Percentiles rank a stretch among this genome's conserved stretches.
These are phyloP conservation scores for Catocala fraxini DNA, from an alignment of 2,888 invertebrate genomes.

Conservation along the genomic window DNA sequence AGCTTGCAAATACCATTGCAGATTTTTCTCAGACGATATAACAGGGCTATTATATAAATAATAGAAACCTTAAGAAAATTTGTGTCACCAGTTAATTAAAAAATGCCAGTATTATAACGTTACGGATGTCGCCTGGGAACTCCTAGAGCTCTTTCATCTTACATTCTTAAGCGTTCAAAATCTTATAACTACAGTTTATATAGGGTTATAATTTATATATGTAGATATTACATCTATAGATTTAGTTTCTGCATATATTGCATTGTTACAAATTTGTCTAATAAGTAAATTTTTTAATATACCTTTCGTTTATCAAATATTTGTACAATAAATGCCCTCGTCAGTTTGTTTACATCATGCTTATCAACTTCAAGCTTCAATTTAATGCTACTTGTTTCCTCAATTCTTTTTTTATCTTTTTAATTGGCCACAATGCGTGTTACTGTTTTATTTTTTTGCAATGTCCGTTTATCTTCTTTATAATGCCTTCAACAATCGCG, in stretches of 20 bases:
- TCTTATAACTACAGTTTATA: too few species aligned
- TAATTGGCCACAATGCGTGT: slow-evolving; percentile 22
- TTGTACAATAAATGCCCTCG: neutral
- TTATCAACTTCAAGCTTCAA: slow-evolving; percentile 31
- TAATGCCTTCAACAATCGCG: slow-evolving; percentile 13
- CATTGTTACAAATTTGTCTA: too few species aligned
- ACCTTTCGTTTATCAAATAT: too few species aligned
- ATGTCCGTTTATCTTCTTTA: slow-evolving; percentile 18
- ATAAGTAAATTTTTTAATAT: too few species aligned
- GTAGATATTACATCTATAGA: too few species aligned
- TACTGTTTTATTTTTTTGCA: slow-evolving; percentile 18
- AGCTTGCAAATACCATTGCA: neutral
- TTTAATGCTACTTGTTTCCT: slow-evolving; percentile 25
- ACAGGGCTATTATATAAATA: neutral
- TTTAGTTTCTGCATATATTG: too few species aligned
- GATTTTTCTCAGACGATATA: neutral
- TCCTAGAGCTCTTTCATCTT: too few species aligned
- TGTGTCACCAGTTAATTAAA: neutral
- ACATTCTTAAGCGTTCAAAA: too few species aligned
- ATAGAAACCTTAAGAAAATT: neutral
- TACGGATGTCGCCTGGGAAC: too few species aligned
- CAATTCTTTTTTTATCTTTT: slow-evolving; percentile 41
- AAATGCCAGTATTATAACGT: too few species aligned
- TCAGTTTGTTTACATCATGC: slow-evolving; percentile 23
- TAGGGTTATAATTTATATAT: too few species aligned